Conservation (phyloP, 2,888 invertebrate genomes). For the Scotopteryx bipunctaria region DNA sequence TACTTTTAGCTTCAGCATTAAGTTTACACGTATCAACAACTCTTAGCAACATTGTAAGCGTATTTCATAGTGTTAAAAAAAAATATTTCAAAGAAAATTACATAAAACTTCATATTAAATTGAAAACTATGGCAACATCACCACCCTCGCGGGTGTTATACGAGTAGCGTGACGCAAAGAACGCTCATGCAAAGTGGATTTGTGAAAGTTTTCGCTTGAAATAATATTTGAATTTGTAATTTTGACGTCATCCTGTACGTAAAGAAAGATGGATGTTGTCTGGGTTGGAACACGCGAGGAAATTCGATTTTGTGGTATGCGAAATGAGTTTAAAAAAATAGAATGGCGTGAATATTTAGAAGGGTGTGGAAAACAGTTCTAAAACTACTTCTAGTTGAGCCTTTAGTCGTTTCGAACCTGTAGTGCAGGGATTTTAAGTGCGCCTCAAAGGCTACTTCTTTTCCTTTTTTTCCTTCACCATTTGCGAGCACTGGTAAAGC, state of each 20-base stretch:
- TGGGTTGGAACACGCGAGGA: slow-evolving; percentile 48
- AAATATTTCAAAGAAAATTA: slow-evolving; percentile 17
- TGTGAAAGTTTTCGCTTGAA: slow-evolving; percentile 70
- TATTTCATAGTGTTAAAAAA: no score
- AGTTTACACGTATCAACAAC: no score
- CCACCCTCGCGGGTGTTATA: slow-evolving; percentile 47
- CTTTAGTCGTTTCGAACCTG: no score
- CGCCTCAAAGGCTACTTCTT: no score
- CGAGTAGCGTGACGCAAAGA: slow-evolving; percentile 65
- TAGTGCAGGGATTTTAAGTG: no score
- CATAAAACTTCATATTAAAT: slow-evolving; percentile 39
- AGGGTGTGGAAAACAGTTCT: no score
- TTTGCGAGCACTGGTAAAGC: no score
- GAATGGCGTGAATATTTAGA: no score
- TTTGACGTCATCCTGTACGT: slow-evolving; percentile 58
- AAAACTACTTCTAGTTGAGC: no score
- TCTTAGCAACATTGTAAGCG: no score
- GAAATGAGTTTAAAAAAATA: slow-evolving; percentile 26
- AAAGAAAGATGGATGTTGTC: slow-evolving; percentile 66
- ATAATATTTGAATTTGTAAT: slow-evolving; percentile 77
- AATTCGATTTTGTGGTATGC: slow-evolving; percentile 38
- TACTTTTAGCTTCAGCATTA: no score
- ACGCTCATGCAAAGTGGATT: slow-evolving; percentile 74
- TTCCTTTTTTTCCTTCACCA: no score
- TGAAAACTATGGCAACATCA: slow-evolving; percentile 47